Evolutionary conservation across 2,113 vertebrate genomes (phyloP).

Genomic region (Cariama cristata): DNA sequence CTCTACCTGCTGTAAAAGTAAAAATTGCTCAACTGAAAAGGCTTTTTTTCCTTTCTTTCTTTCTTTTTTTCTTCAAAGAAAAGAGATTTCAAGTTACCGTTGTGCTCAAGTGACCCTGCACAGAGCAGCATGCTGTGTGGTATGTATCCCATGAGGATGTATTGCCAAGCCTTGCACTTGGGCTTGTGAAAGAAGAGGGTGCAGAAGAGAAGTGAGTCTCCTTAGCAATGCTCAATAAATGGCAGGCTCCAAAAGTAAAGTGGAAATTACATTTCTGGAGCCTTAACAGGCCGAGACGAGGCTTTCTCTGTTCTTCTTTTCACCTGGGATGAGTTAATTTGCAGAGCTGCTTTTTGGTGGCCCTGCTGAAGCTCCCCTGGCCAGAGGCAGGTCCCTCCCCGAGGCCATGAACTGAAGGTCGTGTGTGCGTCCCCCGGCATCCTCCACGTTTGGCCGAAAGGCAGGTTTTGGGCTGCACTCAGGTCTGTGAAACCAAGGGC

Average conservation of each 20-base stretch:
- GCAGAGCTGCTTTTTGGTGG: background rate
- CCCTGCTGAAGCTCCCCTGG: background rate
- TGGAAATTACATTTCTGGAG: background rate
- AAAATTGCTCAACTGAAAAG: background rate
- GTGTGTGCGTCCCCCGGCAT: fast-evolving
- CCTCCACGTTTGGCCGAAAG: fast-evolving
- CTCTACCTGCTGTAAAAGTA: background rate
- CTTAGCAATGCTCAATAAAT: background rate
- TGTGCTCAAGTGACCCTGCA: background rate
- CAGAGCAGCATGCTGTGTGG: background rate
- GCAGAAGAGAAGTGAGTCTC: background rate
- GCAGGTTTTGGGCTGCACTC: background rate
- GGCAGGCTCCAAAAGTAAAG: background rate
- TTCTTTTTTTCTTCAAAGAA: background rate
- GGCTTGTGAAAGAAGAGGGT: background rate
- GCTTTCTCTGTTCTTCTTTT: background rate
- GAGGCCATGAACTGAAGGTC: background rate
- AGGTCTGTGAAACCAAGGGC: fast-evolving
- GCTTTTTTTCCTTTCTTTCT: fast-evolving
- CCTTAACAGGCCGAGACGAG: background rate
- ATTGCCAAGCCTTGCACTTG: background rate
- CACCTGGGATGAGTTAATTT: background rate
- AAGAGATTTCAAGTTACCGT: fast-evolving
- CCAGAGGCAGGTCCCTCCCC: fast-evolving
- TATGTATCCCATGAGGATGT: fast-evolving